Evolutionary conservation across 2,797 vertebrate genomes (phyloP), one percentile per base, ranked within the genome.

Genomic region (Allobates femoralis): DNA sequence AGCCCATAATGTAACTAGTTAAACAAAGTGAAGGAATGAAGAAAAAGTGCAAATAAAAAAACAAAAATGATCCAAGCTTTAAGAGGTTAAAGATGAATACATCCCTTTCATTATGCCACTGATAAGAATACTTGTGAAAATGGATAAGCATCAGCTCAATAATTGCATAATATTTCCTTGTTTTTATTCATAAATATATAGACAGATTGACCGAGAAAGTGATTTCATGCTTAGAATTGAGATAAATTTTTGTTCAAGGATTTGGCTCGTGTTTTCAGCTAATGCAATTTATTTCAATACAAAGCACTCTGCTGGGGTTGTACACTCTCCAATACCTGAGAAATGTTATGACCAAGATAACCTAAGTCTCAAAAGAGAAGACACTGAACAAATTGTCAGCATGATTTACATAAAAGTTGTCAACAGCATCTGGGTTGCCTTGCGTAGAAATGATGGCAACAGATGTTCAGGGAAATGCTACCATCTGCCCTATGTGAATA

Each of bases 401-500:
- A 88, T 76, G 87, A 93, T 93, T 93, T 94, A 92, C 92, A 92
- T 89, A 90, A 88, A 92, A 91, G 89, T 93, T 94, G 92, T 93
- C 94, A 93, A 91, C 90, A 93, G 91, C 91, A 93, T 93, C 93
- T 95, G 92, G 91, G 89, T 84, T 92, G 86, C 92, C 92, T 90
- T 90, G 89, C 88, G 90, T 90, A 94, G 93, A 91, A 95, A 89
- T 93, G 93, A 94, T 94, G 92, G 90, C 89, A 94, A 91, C 94
- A 95, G 94, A 93, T 95, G 94, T 93, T 94, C 89, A 89, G 86
- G 91, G 91, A 92, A 92, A 91, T 91, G 87, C 81, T 92, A 88
- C 93, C 93, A 94, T 95, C 93, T 95, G 93, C 89, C 90, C 88
- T 92, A 86, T 89, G 75, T 90, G 89, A 90, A 90, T 85, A 90